Base-by-base conservation (phyloP, 2,797 vertebrate genomes). In the Cyprinella venusta region DNA sequence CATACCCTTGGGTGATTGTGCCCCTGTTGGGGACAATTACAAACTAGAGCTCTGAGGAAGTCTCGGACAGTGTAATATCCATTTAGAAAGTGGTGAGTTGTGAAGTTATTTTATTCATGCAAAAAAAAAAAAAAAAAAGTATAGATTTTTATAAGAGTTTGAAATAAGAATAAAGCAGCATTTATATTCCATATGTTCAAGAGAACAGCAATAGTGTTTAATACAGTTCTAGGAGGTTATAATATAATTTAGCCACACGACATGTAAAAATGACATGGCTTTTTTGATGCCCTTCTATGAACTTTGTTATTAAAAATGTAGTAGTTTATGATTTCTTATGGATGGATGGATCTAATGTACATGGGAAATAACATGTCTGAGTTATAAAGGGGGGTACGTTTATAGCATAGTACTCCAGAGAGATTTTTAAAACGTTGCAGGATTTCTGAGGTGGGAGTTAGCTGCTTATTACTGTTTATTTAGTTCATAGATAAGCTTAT, bases 401-500 rank as follows among this genome's bases (percentile, higher is more conserved):
- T 33, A 80, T 45, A 76, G 42, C 56, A 26, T 48, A 24, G 72
- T 81, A 78, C 52, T 74, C 59, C 61, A 59, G 45, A 36, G 65
- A 72, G 72, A 36, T 64, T 81, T 64, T n/a, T n/a, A 71, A 79
- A 61, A 64, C 15, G 79, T 77, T 72, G 50, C 65, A 33, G 33
- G 40, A 26, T 80, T 86, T 72, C 50, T 76, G 42, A 30, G 72
- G 75, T 68, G 82, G 67, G 74, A 74, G 69, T 81, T 63, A 77
- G 63, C 42, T 54, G 54, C 52, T 78, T 84, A 77, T 40, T 74
- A 70, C 79, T n/a, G 30, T 40, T 52, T 19, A 21, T 45, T 48
- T 48, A 82, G 75, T 82, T 82, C 61, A 84, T 61, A 78, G 79
- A 82, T 82, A 82, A 50, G 40, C n/a, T 72, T 61, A 77, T 71